Evolutionary conservation across 1,140 invertebrate genomes (phyloP), one percentile per base, ranked within the genome.

Genomic region (Odontomachus brunneus): DNA sequence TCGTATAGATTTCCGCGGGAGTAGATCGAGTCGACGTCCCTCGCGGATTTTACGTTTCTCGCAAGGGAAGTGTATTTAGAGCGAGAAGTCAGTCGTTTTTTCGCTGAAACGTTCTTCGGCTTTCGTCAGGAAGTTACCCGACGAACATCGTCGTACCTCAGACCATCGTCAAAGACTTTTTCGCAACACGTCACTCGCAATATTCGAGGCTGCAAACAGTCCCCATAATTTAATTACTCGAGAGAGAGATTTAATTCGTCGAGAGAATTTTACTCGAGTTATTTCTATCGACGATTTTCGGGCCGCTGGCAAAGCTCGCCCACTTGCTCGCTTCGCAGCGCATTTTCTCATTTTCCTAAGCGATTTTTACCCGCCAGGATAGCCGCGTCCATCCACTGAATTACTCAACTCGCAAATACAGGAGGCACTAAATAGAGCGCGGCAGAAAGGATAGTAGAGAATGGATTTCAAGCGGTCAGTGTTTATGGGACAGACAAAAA

Each of bases 381-480:
- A 7, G 22, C 24, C 22, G 22, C 44, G 17, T 51, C 69, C 26
- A 14, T n/a, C n/a, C 33, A 26, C 9, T 63, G 44, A 57, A 80
- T 80, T 80, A 57, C 65, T 69, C 65, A 80, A 69, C 38, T 44
- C 38, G 9, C 17, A 51, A 33, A 78, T 60, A 67, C 24, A 26
- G 29, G 12, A 44, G 7, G 22, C 17, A 49, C 82, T 78, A 85
- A 85, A 85, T 59, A 48, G 33, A 29, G 12, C 15, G 22, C 15
- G 15, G 15, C 2, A 48, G 17, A 22, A 1, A 15, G 17, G 15
- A 0, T 5, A 2, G 14, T 12, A 19, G 48, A 11, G 53, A 17
- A 48, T 74, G 26, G 59, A 83, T 83, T 84, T 83, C 60, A 38
- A 87, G 84, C 67, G 86, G 85, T 84, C 85, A 88, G 63, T 82